Base-by-base conservation (phyloP, 2,113 vertebrate genomes). In the Hypanus sabinus region DNA sequence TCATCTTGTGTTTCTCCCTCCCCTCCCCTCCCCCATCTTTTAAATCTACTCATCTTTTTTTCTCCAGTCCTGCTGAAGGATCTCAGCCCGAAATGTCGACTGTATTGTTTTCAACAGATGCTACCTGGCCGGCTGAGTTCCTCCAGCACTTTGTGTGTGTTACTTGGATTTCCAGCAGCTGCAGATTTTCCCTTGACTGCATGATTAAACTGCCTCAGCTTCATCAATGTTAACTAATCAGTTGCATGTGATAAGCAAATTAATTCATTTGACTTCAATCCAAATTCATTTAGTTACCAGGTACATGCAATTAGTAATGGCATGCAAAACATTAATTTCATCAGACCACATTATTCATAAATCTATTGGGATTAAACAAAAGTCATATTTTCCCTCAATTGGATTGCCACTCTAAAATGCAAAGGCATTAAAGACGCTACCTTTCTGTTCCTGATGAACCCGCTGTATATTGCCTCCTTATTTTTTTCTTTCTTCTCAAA, bases 401-500 rank as follows among this genome's bases (percentile, higher is more conserved):
- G 22, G 71, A 73, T 73, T 73, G 71, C 18, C 22, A 24, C 71
- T 73, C 22, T 73, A 73, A 46, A 46, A 73, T 24, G 22, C 20
- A 2, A 90, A 9, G 10, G 60, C 30, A 30, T 90, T 16, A 7
- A 9, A 33, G 7, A 46, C 0, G 94, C 95, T 96, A 98, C 99
- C 98, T 98, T 98, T 94, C 99, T 97, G 95, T 98, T 98, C 94
- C 68, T 96, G 95, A 99, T 99, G 94, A 94, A 96, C 6, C 97
- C 97, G 0, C 95, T 97, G 94, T 98, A 99, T 95, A 99, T 97
- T 10, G 97, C 96, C 94, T 98, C 97, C 94, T 97, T 98, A 93
- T 98, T 98, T 95, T 95, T 97, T 94, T 98, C 98, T 94, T 98
- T 99, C 94, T 96, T 97, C 96, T 98, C 97, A 97, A 99, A 99